These are phyloP conservation scores for Eclectus roratus DNA, from an alignment of 2,113 vertebrate species.

Conservation along the genomic window DNA sequence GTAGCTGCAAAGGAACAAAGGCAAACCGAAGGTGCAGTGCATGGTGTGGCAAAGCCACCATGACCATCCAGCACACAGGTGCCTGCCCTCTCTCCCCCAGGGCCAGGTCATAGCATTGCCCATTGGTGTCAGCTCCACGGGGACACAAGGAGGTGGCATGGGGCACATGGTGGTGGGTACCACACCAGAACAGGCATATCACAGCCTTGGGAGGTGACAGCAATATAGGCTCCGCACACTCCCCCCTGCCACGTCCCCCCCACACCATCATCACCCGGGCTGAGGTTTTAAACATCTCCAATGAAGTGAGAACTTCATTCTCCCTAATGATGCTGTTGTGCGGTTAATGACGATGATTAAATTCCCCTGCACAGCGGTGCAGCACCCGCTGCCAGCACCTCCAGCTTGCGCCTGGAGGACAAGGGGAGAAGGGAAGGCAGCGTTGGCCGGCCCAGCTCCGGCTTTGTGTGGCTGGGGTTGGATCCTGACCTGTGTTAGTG, in stretches of 20 bases:
- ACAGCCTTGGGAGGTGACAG: background rate
- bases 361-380: slow-evolving; percentile 25
- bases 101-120: accelerated
- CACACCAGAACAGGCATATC: accelerated
- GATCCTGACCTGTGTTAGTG: background rate
- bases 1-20: background rate
- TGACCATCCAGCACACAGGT: accelerated
- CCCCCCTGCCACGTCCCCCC: background rate
- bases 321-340: slow-evolving; percentile 51
- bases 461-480: background rate
- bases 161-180: background rate
- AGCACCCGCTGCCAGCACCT: background rate
- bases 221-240: background rate
- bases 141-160: accelerated
- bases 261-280: accelerated
- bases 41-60: accelerated
- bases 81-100: background rate
- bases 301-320: slow-evolving; percentile 59
- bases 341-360: slow-evolving; percentile 65
- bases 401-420: background rate
- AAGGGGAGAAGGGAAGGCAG: background rate
- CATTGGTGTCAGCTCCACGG: accelerated
- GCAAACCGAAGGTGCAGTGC: background rate
- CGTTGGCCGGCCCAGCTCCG: accelerated
- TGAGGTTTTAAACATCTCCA: slow-evolving; percentile 37